Base-by-base conservation (phyloP, 2,113 vertebrate genomes). In the Poeciliopsis turrubarensis region DNA sequence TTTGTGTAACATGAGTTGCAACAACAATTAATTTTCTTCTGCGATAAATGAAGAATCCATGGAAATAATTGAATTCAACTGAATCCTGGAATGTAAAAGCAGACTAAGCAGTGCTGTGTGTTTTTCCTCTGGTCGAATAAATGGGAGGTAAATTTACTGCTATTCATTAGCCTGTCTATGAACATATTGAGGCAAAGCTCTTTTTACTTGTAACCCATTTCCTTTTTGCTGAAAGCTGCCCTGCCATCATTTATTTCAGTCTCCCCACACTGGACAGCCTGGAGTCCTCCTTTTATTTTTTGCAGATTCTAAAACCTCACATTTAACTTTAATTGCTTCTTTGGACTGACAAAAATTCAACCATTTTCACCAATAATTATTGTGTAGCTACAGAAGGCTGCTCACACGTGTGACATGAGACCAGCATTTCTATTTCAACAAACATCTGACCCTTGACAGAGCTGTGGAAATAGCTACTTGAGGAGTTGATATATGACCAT, bases 401-500 rank as follows among this genome's bases (percentile, higher is more conserved):
- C 12, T 39, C 3, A 12, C 27, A 19, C 41, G 37, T 41, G 25
- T 66, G n/a, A 66, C 25, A 26, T 2, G 2, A 65, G 22, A 37
- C 3, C 32, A 34, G 7, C 39, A 4, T 22, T 25, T 41, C 8
- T n/a, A 15, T 66, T 26, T 66, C n/a, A 66, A n/a, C 25, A 39
- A 67, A 26, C 37, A 3, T 10, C 37, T 41, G 13, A 44, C 6
- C 61, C 13, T 17, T 57, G 39, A 19, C 25, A 39, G 1, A 4
- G 44, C 26, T 27, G 62, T 67, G 22, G n/a, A 54, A 65, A 64
- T 39, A 10, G 32, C 30, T 54, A 27, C 44, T 77, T 14, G 4
- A 64, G 29, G 27, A 62, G 27, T 37, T 81, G 82, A 85, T 82
- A 60, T 65, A 74, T 61, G 68, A 13, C 34, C 26, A 39, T 66